Base-by-base conservation (phyloP, 2,797 vertebrate species). In the Alcedo quadribrachys region DNA sequence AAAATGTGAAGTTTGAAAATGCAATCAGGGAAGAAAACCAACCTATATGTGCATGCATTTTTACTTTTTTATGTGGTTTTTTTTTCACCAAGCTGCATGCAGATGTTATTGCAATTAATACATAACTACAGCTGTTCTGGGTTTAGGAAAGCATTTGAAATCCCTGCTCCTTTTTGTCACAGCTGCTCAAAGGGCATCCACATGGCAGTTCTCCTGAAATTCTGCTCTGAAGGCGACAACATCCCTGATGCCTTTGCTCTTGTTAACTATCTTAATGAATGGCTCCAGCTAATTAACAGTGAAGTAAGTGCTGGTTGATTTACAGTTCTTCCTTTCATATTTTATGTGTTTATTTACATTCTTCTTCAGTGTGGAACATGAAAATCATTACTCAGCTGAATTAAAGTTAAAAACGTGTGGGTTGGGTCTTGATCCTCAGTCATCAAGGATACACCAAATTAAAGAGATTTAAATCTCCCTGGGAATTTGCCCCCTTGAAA, bases 191-290 rank as follows among this genome's bases (percentile, higher is more conserved):
- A 98, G 92, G 98, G 98, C 93, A 94, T 99, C 74, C 97, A 98
- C 17, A 94, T 99, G 97, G 98, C 98, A 3, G 98, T 99, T 95
- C 96, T 99, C 94, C 97, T 99, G 80, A 98, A 99, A 70, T 99
- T 99, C 96, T 99, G 99, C 67, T 99, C 99, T 5, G 99, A 99
- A 93, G 99, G 99, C 24, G 99, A 99, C 97, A 99, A 99, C 93
- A 98, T 99, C 88, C 99, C 99, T n/a, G 99, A 99, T 70, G 99
- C 99, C 0, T 97, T 99, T 93, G 93, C 97, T 27, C 98, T 99
- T 9, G 95, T 97, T 54, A 98, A 98, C 94, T 98, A 98, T 92
- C 98, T 99, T 18, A 99, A 99, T 78, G 97, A 98, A 91, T 99
- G 99, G 99, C 98, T 99, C 75, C 98, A 98, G 81, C 97, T 99